A percentile compares a stretch with the other conserved stretches of the same genome.
Evolutionary conservation across 2,113 vertebrate species (phyloP).

Genomic region (Turdus rufiventris): DNA sequence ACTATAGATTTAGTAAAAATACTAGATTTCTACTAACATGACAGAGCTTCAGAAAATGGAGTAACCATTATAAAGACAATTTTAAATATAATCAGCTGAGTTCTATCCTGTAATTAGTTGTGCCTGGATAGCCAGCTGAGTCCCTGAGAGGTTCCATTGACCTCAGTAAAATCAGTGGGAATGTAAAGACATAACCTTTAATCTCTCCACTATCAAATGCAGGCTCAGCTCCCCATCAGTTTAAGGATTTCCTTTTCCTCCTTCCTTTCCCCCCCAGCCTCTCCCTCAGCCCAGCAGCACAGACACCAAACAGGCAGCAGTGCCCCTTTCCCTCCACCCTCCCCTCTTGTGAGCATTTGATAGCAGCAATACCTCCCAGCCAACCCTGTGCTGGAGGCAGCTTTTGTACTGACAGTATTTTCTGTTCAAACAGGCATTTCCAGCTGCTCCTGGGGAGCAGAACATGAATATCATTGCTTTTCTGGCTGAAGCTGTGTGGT

Average conservation of each 20-base stretch:
- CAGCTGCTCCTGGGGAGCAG: slow-evolving; percentile 23
- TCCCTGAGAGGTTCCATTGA: background rate
- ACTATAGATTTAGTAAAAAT: background rate
- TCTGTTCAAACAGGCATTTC: slow-evolving; percentile 26
- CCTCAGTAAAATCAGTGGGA: background rate
- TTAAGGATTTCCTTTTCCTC: background rate
- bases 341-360: background rate
- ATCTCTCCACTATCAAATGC: background rate
- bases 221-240: background rate
- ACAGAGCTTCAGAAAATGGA: background rate
- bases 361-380: background rate
- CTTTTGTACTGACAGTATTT: slow-evolving; percentile 7
- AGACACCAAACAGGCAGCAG: background rate
- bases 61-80: background rate
- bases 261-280: background rate
- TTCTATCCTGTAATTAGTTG: background rate
- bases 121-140: background rate
- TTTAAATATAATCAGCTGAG: background rate
- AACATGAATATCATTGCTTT: background rate
- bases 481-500: slow-evolving; percentile 1
- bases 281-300: background rate
- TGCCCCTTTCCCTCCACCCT: background rate
- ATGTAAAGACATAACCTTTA: background rate
- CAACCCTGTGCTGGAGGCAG: background rate
- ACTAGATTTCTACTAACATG: background rate